phyloP scores from a whole-genome alignment of 2,888 invertebrate species.

The Latrodectus elegans region DNA sequence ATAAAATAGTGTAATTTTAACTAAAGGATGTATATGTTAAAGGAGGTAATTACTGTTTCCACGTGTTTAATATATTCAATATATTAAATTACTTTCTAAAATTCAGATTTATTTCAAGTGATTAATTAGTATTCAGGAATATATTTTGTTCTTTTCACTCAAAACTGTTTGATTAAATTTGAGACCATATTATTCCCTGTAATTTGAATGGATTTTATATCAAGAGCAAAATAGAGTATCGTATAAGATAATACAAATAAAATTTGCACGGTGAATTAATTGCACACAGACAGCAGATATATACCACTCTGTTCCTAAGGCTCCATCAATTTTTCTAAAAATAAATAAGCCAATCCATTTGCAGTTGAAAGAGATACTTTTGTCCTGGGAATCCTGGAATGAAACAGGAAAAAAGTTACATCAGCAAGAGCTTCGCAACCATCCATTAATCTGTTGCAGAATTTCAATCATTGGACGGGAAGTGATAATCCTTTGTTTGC shows the following conservation, averaged over 20 bases:
- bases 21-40: too few species aligned
- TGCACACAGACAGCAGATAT: not conserved
- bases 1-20: too few species aligned
- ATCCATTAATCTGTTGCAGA: slow-evolving; percentile 44
- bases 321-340: slow-evolving; percentile 11
- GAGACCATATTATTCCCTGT: too few species aligned
- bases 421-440: not conserved
- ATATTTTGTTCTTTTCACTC: too few species aligned
- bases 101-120: too few species aligned
- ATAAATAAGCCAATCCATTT: slow-evolving; percentile 21
- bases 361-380: not conserved
- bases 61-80: too few species aligned
- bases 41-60: too few species aligned
- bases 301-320: slow-evolving; percentile 7
- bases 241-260: not conserved
- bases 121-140: too few species aligned
- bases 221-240: too few species aligned
- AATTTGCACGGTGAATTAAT: not conserved
- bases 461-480: slow-evolving; percentile 48
- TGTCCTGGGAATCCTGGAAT: slow-evolving; percentile 1
- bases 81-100: too few species aligned
- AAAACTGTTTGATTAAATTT: too few species aligned
- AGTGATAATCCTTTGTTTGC: slow-evolving; percentile 60
- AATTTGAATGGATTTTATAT: too few species aligned
- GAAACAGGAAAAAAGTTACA: slow-evolving; percentile 1